These are phyloP conservation scores for Gallinago media DNA, from an alignment of 2,113 vertebrate species.

Conservation along the genomic window DNA sequence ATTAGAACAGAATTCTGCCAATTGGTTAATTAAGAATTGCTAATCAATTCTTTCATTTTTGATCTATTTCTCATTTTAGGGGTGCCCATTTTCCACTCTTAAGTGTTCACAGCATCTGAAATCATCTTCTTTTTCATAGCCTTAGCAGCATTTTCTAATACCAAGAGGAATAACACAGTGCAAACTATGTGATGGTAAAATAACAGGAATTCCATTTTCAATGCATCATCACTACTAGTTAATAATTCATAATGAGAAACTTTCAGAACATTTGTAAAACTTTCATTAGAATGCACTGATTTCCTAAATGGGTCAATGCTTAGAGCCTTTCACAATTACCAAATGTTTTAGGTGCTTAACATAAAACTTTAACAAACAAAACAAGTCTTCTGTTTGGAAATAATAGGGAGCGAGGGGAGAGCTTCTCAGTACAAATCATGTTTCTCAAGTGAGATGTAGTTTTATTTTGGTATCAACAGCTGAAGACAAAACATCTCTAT, in stretches of 20 bases:
- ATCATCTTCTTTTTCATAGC: neutral
- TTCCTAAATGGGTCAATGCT: neutral
- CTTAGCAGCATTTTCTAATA: neutral
- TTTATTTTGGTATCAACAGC: neutral
- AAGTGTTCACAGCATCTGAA: neutral
- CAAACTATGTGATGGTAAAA: neutral
- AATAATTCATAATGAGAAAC: neutral
- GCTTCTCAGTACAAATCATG: neutral
- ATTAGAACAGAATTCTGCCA: neutral
- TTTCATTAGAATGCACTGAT: neutral
- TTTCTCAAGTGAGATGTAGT: neutral
- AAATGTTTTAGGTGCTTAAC: neutral
- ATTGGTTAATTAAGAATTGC: neutral
- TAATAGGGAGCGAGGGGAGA: neutral
- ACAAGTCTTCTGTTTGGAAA: neutral
- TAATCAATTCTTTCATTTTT: neutral
- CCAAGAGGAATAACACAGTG: neutral
- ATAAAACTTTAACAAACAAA: neutral
- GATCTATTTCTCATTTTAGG: neutral
- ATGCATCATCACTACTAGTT: neutral
- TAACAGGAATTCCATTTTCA: neutral
- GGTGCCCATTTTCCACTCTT: neutral
- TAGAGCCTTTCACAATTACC: neutral
- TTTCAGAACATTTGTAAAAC: neutral
- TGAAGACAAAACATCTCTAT: neutral